Base-by-base conservation (phyloP, 2,797 vertebrate genomes). In the Todus mexicanus region DNA sequence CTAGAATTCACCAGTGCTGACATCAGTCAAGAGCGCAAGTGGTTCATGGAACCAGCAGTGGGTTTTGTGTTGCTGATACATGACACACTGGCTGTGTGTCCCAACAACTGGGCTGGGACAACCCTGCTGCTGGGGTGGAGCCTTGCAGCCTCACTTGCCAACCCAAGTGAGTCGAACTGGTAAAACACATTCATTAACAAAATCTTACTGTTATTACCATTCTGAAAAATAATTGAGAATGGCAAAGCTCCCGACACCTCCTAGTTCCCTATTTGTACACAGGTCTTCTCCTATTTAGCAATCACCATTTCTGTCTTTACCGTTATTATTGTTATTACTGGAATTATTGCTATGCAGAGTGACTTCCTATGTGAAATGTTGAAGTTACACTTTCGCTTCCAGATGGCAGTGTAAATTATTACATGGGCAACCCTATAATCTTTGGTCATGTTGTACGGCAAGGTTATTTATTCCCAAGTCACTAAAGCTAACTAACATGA, bases 391-490 rank as follows among this genome's bases (percentile, higher is more conserved):
- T 76, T 93, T 85, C 79, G 68, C 45, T 92, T 66, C 70, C 92
- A 84, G 82, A 78, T 81, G 84, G 92, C 95, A 89, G 70, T 72
- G 74, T 87, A 83, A 95, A 91, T 95, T 89, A 92, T 87, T 88
- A 84, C 60, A 60, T 22, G 40, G 70, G 22, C 92, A 86, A 86
- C 92, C 87, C 89, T 96, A 87, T 92, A 96, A 92, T 96, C 91
- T 95, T 70, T 87, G 96, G 84, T 95, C 92, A 87, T 50, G 79
- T 89, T 89, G 84, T 76, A 87, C 16, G 4, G 94, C 79, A 75
- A 85, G 73, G 87, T 95, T 95, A 96, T 96, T 95, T 92, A 96
- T 95, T 96, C 89, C 79, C 93, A 88, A 94, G 91, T 94, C 94
- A 88, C 90, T 94, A 91, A 87, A 93, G 87, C 76, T 96, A 94